Conservation (phyloP, 2,888 invertebrate species). For the Pseudococcus jackbeardsleyi region DNA sequence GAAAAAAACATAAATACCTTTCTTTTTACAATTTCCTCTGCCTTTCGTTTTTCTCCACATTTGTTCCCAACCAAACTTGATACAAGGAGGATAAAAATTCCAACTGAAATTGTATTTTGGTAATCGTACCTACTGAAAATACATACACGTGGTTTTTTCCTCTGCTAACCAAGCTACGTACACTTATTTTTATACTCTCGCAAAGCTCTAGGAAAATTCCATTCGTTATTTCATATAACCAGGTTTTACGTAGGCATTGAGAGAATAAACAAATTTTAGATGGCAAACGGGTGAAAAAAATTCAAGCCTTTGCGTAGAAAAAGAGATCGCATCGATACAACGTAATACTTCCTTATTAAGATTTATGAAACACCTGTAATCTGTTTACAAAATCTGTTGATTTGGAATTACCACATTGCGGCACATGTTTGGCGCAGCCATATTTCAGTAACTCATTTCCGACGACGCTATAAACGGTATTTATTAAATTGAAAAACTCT, state of each 20-base stretch:
- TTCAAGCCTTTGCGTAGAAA: not conserved
- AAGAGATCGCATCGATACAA: not conserved
- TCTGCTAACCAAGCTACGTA: not conserved
- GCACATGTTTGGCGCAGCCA: not conserved
- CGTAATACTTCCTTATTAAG: constrained; percentile 37
- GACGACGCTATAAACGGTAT: not conserved
- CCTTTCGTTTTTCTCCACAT: not conserved
- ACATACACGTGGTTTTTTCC: not conserved
- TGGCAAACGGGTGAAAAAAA: not conserved
- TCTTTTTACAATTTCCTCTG: not conserved
- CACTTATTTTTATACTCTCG: not conserved
- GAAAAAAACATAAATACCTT: not conserved
- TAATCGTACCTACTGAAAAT: not conserved
- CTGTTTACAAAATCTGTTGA: constrained; percentile 41
- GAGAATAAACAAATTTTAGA: not conserved
- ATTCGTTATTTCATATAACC: not conserved
- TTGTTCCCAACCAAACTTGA: not conserved
- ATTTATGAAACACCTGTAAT: constrained; percentile 57
- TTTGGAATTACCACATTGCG: constrained; percentile 25
- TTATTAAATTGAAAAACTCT: constrained; percentile 40
- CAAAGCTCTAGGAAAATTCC: not conserved
- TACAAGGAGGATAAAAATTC: not conserved
- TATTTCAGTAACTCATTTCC: constrained; percentile 25
- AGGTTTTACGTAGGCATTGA: not conserved
- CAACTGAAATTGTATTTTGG: not conserved